A percentile compares a stretch with the other conserved stretches of the same genome.
Evolutionary conservation across 2,113 vertebrate species (phyloP).

Genomic region (Xenus cinereus): DNA sequence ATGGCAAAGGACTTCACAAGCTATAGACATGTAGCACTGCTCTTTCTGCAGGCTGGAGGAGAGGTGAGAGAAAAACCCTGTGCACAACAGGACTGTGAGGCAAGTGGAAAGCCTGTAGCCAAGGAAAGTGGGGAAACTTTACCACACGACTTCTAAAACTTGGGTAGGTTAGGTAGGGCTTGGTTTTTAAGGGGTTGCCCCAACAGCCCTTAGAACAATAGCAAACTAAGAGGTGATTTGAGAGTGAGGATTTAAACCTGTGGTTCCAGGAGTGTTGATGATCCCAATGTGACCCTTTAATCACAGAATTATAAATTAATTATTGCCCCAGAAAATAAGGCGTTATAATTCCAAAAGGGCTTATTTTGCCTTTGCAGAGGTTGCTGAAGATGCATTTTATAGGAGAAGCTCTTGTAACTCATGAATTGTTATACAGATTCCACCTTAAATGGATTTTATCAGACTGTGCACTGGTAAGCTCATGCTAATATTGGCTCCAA

Average conservation of each 20-base stretch:
- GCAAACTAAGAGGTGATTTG: background rate
- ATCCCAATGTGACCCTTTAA: background rate
- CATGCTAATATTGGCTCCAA: slow-evolving; percentile 87
- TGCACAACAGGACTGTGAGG: background rate
- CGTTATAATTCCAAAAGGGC: background rate
- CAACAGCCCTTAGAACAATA: background rate
- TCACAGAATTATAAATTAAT: background rate
- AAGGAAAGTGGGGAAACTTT: background rate
- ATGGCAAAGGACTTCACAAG: background rate
- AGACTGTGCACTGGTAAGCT: slow-evolving; percentile 71
- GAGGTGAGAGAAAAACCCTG: background rate
- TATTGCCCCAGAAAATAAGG: background rate
- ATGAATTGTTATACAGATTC: slow-evolving; percentile 60
- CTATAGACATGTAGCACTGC: no score
- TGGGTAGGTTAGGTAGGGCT: background rate
- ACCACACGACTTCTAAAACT: background rate
- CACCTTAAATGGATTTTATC: slow-evolving; percentile 88
- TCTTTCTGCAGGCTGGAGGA: background rate
- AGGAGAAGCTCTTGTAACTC: background rate
- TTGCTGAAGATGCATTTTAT: background rate
- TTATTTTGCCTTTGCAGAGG: background rate
- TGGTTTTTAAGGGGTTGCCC: background rate
- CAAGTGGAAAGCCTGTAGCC: background rate
- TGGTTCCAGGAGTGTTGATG: background rate
- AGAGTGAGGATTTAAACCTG: background rate